A percentile compares a stretch with the other conserved stretches of the same genome.
These are phyloP conservation scores for Eulemur rufifrons DNA, from an alignment of 2,113 vertebrate genomes.

Conservation along the genomic window DNA sequence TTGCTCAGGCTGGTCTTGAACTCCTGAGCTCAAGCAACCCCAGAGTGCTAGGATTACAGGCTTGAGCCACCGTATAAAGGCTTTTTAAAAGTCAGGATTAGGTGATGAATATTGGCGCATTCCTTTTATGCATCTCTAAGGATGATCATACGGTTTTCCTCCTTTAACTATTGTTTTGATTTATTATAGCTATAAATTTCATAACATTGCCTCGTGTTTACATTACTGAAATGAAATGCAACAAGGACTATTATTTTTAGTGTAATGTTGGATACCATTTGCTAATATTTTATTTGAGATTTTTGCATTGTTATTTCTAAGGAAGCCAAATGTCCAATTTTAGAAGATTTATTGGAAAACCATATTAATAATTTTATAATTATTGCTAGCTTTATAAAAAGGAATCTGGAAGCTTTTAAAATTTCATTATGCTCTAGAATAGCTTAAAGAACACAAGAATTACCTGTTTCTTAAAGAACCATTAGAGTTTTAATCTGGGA, in stretches of 20 bases:
- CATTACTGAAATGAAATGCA: slow-evolving; percentile 1
- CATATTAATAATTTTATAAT: not conserved
- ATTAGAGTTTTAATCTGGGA: slow-evolving; percentile 28
- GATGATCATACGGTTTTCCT: not conserved
- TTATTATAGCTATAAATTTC: slow-evolving; percentile 16
- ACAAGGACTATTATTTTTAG: not conserved
- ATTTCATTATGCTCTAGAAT: not conserved
- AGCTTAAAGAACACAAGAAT: slow-evolving; percentile 3
- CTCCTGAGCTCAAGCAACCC: no score
- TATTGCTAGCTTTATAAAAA: slow-evolving; percentile 29
- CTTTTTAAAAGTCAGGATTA: slow-evolving; percentile 13
- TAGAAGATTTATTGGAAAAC: not conserved
- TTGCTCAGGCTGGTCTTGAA: no score
- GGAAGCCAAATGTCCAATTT: not conserved
- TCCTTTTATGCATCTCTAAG: slow-evolving; percentile 15
- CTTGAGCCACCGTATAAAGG: not conserved
- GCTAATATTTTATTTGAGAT: slow-evolving; percentile 28
- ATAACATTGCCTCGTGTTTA: not conserved
- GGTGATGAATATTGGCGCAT: not conserved
- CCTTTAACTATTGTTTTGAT: slow-evolving; percentile 32
- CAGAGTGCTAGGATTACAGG: no score
- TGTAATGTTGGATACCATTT: not conserved
- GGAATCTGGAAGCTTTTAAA: not conserved
- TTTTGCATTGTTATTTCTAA: slow-evolving; percentile 42
- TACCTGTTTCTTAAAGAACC: slow-evolving; percentile 19